These are phyloP conservation scores for Cotesia chilonis DNA, from an alignment of 1,140 invertebrate species.

Conservation along the genomic window DNA sequence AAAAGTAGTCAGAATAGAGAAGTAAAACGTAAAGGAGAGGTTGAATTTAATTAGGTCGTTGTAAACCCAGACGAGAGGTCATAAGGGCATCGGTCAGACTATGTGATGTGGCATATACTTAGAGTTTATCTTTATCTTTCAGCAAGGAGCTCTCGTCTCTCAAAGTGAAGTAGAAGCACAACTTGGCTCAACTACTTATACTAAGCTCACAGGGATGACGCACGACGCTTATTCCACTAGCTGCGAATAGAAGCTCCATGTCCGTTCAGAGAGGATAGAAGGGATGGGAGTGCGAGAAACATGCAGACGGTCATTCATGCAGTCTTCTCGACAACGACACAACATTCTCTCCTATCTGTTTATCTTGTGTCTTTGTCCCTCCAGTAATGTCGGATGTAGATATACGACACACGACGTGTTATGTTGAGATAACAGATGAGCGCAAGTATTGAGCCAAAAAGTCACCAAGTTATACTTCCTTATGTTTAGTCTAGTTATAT, in stretches of 20 bases:
- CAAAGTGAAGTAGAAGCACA: background rate
- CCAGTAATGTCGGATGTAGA: no score
- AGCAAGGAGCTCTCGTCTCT: background rate
- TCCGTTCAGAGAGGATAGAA: background rate
- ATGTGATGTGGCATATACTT: no score
- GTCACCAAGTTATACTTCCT: constrained; percentile 1
- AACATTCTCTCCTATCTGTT: constrained; percentile 4
- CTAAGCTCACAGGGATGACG: constrained; percentile 13
- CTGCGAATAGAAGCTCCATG: background rate
- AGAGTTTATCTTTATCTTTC: background rate
- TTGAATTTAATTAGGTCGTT: constrained; percentile 29
- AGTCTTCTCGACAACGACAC: constrained; percentile 24
- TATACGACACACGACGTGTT: background rate
- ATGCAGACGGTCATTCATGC: constrained; percentile 47
- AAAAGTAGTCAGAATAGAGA: background rate
- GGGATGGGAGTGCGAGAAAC: constrained; percentile 19
- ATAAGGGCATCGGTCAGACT: constrained; percentile 53
- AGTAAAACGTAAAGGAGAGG: background rate
- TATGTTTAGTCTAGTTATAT: background rate
- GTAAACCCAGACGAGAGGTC: constrained; percentile 35
- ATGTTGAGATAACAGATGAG: background rate
- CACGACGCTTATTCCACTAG: constrained; percentile 1
- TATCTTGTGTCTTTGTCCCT: no score
- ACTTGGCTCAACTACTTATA: constrained; percentile 7
- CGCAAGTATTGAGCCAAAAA: constrained; percentile 11